phyloP scores from a whole-genome alignment of 2,888 invertebrate genomes.

The Deilephila porcellus region DNA sequence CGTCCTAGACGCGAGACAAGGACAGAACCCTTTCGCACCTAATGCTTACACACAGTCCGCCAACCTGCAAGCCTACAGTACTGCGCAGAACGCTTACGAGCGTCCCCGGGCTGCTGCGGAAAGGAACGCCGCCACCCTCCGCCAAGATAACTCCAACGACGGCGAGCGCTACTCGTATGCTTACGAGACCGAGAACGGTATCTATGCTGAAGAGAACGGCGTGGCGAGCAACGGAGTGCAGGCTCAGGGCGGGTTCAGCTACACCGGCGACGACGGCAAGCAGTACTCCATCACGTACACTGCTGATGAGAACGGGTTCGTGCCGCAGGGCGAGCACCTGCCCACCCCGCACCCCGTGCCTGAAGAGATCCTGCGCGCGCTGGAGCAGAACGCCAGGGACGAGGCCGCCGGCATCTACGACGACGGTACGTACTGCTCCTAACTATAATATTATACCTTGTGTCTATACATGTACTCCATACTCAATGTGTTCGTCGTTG shows the following conservation, averaged over 20 bases:
- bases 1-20: slow-evolving; percentile 40
- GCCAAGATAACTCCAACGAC: slow-evolving; percentile 69
- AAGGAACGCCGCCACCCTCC: slow-evolving; percentile 73
- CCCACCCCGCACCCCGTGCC: slow-evolving; percentile 77
- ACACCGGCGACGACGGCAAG: slow-evolving; percentile 77
- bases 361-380: slow-evolving; percentile 70
- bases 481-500: background rate
- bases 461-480: background rate
- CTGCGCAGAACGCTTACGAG: slow-evolving; percentile 45
- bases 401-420: slow-evolving; percentile 79
- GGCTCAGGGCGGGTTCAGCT: slow-evolving; percentile 74
- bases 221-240: slow-evolving; percentile 75
- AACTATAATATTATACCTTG: background rate
- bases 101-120: slow-evolving; percentile 71
- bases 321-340: slow-evolving; percentile 73
- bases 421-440: slow-evolving; percentile 59
- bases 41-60: slow-evolving; percentile 38
- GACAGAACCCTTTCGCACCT: slow-evolving; percentile 31
- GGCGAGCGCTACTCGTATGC: slow-evolving; percentile 72
- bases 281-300: slow-evolving; percentile 77
- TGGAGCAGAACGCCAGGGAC: slow-evolving; percentile 77
- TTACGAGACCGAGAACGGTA: slow-evolving; percentile 78
- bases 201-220: slow-evolving; percentile 72
- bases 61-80: slow-evolving; percentile 38
- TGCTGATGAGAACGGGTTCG: slow-evolving; percentile 77